Evolutionary conservation across 2,797 vertebrate species (phyloP).

Genomic region (Buphagus erythrorhynchus): DNA sequence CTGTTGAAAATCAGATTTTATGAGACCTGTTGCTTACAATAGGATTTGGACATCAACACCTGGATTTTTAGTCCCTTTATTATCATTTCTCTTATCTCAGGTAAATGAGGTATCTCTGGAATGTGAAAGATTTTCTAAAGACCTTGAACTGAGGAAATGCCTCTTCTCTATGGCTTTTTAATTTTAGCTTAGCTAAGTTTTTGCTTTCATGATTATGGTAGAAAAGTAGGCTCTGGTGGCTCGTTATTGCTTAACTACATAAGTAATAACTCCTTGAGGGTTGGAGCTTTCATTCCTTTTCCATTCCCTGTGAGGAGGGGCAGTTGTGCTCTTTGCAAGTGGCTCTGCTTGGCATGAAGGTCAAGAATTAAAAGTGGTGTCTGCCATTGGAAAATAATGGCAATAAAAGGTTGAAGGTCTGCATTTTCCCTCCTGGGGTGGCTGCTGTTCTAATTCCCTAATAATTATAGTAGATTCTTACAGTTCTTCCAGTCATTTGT

Average conservation of each 20-base stretch:
- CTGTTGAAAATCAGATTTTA: not conserved
- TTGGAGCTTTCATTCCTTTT: not conserved
- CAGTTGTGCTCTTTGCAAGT: not conserved
- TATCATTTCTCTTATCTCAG: not conserved
- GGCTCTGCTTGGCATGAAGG: not conserved
- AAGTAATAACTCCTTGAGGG: not conserved
- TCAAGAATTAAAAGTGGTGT: not conserved
- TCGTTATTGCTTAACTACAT: not conserved
- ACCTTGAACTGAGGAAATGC: not conserved
- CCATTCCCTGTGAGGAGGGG: not conserved
- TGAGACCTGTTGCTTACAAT: not conserved
- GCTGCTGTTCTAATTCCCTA: not conserved
- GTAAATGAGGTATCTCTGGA: not conserved
- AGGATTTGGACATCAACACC: not conserved
- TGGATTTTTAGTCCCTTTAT: not conserved
- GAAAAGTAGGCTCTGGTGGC: not conserved
- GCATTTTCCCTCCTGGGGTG: not conserved
- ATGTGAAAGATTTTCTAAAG: not conserved
- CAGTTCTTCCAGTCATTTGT: not conserved
- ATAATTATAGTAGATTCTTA: not conserved
- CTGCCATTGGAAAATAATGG: not conserved
- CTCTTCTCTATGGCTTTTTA: not conserved
- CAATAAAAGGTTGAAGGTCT: not conserved
- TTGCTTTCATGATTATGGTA: not conserved
- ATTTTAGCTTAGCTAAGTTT: constrained; percentile 3